phyloP scores from a whole-genome alignment of 1,140 invertebrate species.

The Littorina saxatilis region DNA sequence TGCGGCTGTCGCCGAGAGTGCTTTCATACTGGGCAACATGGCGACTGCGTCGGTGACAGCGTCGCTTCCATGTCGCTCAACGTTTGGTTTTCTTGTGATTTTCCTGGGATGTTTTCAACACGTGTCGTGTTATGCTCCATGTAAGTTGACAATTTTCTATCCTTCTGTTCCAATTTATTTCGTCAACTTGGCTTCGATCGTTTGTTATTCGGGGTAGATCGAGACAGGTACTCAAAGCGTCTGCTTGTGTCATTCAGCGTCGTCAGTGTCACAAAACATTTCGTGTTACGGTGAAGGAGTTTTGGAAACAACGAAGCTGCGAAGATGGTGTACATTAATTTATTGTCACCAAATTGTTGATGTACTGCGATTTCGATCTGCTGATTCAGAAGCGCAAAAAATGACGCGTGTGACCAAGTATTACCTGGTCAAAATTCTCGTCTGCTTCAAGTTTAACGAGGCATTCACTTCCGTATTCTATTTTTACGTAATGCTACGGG shows the following conservation, averaged over 20 bases:
- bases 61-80: background rate
- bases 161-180: background rate
- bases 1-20: background rate
- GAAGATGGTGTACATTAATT: too few relatives aligned
- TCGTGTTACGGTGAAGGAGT: background rate
- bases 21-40: slow-evolving; percentile 9
- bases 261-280: background rate
- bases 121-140: background rate
- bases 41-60: background rate
- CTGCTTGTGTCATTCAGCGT: background rate
- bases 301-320: too few relatives aligned
- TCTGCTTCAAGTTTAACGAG: too few relatives aligned
- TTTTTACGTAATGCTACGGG: too few relatives aligned
- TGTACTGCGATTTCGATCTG: too few relatives aligned
- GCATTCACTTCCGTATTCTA: too few relatives aligned
- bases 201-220: background rate
- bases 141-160: background rate
- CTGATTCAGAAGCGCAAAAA: too few relatives aligned
- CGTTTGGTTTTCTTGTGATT: background rate
- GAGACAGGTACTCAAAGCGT: background rate
- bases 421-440: too few relatives aligned
- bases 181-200: background rate
- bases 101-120: background rate
- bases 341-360: too few relatives aligned
- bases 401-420: too few relatives aligned